These are phyloP conservation scores for Ficedula albicollis DNA, from an alignment of 2,797 vertebrate genomes.

Conservation along the genomic window DNA sequence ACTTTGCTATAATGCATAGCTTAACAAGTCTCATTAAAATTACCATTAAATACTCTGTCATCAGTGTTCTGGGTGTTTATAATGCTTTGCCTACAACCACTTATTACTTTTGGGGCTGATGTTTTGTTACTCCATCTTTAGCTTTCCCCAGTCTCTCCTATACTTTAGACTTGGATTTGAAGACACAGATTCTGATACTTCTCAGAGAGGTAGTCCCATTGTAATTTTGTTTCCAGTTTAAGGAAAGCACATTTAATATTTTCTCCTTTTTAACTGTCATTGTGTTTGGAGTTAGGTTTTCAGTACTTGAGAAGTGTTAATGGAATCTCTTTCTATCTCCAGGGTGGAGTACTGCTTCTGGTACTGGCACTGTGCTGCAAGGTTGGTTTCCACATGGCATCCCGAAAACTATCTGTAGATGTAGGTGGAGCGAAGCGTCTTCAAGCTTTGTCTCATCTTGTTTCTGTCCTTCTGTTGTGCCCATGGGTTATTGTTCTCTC, in stretches of 20 bases:
- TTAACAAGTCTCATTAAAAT: background rate
- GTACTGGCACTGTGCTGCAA: conserved; percentile 91
- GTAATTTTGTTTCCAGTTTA: background rate
- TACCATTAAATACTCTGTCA: background rate
- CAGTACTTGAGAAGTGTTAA: background rate
- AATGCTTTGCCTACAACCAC: background rate
- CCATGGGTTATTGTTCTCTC: conserved; percentile 95
- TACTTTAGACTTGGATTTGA: background rate
- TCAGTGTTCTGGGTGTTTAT: background rate
- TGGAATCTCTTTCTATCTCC: background rate
- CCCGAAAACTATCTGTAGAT: conserved; percentile 92
- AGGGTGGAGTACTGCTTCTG: conserved; percentile 95
- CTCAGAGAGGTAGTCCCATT: background rate
- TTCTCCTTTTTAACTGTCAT: background rate
- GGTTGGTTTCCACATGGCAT: conserved; percentile 92
- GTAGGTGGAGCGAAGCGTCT: conserved; percentile 94
- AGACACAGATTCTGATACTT: background rate
- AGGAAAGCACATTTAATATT: background rate
- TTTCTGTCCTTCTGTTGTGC: conserved; percentile 88
- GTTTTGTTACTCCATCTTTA: background rate
- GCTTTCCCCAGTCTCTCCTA: background rate
- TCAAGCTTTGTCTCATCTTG: conserved; percentile 91
- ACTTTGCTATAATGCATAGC: background rate
- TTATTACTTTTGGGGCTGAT: background rate
- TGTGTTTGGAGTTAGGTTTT: background rate